A percentile compares a stretch with the other conserved stretches of the same genome.
Conservation (phyloP, 2,797 vertebrate genomes). For the Paratrypauchen microcephalus region DNA sequence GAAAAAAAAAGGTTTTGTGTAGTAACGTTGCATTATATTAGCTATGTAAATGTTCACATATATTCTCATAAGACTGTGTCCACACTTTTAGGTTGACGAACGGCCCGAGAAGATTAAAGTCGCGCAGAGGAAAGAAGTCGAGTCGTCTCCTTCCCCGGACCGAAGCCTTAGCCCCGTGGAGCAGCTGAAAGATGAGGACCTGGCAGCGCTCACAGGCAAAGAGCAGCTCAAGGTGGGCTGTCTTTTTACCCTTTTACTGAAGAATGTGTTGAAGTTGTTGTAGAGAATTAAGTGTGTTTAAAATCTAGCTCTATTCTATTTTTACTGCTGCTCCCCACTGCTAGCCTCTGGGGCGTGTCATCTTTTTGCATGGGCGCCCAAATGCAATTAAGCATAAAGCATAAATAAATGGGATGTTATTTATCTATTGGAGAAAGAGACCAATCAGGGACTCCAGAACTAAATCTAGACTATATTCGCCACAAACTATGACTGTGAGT, state of each 20-base stretch:
- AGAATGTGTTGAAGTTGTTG: neutral
- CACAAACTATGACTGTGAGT: no score
- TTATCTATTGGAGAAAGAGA: neutral
- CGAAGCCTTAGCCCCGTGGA: constrained; percentile 54
- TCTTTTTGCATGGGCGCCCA: constrained; percentile 28
- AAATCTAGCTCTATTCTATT: neutral
- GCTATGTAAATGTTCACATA: neutral
- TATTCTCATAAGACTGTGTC: neutral
- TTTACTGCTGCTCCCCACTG: neutral
- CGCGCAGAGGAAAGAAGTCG: constrained; percentile 27
- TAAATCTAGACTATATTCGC: no score
- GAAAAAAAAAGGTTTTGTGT: no score
- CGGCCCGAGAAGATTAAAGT: constrained; percentile 1
- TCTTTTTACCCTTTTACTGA: neutral
- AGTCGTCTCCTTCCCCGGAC: constrained; percentile 43
- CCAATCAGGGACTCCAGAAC: neutral
- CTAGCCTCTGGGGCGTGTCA: constrained; percentile 17
- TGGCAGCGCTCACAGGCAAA: constrained; percentile 66
- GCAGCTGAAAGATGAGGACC: constrained; percentile 62
- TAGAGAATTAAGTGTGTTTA: neutral
- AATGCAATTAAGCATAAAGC: constrained; percentile 14
- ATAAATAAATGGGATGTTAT: neutral
- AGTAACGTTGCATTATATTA: neutral
- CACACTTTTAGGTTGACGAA: constrained; percentile 1
- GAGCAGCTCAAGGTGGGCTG: constrained; percentile 75